These are phyloP conservation scores for Ypsolopha scabrella DNA, from an alignment of 2,888 invertebrate genomes.

Conservation along the genomic window DNA sequence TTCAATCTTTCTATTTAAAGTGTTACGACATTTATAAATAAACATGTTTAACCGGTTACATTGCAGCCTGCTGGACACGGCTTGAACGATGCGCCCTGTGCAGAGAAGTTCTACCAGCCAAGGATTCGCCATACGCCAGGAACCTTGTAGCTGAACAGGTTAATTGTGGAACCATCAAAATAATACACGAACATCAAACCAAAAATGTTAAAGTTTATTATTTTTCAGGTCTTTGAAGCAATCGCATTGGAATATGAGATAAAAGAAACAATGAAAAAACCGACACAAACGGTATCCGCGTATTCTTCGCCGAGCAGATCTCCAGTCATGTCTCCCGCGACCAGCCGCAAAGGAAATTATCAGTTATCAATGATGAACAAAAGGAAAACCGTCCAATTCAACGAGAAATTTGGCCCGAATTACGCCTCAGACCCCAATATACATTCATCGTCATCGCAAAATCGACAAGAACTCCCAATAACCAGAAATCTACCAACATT, in stretches of 20 bases:
- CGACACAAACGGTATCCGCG: slow-evolving; percentile 31
- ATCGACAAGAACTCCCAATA: slow-evolving; percentile 10
- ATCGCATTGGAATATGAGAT: slow-evolving; percentile 58
- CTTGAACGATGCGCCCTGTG: slow-evolving; percentile 52
- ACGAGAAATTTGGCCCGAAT: slow-evolving; percentile 32
- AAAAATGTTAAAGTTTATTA: too few relatives aligned
- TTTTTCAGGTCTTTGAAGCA: slow-evolving; percentile 51
- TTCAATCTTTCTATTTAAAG: too few relatives aligned
- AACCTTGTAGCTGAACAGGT: slow-evolving; percentile 60
- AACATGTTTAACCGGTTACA: neutral
- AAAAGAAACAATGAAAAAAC: slow-evolving; percentile 31
- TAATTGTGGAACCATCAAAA: neutral
- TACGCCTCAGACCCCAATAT: slow-evolving; percentile 52
- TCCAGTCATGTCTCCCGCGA: slow-evolving; percentile 38
- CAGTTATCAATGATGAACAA: slow-evolving; percentile 46
- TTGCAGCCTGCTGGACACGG: slow-evolving; percentile 48
- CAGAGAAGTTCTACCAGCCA: slow-evolving; percentile 41
- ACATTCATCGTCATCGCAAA: slow-evolving; percentile 23
- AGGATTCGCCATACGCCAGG: slow-evolving; percentile 48
- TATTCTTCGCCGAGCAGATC: slow-evolving; percentile 41
- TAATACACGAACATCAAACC: too few relatives aligned
- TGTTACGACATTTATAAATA: neutral
- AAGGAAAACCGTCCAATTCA: slow-evolving; percentile 35
- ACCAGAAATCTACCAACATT: slow-evolving; percentile 5
- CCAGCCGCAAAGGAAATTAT: slow-evolving; percentile 40